phyloP scores from a whole-genome alignment of 1,140 invertebrate genomes.

The Monochamus saltuarius region DNA sequence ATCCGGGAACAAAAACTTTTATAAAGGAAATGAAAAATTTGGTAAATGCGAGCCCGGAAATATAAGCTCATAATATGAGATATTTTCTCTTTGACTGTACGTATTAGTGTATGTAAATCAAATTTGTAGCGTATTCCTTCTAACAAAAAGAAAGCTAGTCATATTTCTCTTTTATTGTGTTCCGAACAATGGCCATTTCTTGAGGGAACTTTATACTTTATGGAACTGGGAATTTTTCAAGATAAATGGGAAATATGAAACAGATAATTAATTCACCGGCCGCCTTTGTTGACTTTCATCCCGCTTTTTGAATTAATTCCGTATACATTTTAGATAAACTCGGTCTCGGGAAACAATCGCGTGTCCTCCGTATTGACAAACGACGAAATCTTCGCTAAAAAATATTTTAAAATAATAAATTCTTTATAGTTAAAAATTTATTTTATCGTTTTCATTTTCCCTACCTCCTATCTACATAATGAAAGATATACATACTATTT shows the following conservation, averaged over 20 bases:
- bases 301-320: no score
- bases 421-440: no score
- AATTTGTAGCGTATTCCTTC: constrained; percentile 18
- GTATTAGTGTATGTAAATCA: constrained; percentile 22
- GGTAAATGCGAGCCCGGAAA: background rate
- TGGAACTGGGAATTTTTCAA: constrained; percentile 11
- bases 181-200: constrained; percentile 19
- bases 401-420: no score
- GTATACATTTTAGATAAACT: no score
- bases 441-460: no score
- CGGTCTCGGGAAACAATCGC: no score
- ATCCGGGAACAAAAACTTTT: background rate
- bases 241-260: constrained; percentile 9
- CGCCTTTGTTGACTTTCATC: no score
- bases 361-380: no score
- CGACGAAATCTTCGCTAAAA: no score
- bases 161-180: constrained; percentile 19
- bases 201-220: constrained; percentile 9
- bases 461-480: no score
- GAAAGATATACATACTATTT: no score
- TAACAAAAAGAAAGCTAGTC: constrained; percentile 13
- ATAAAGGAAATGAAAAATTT: constrained; percentile 8
- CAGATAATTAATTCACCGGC: background rate
- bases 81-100: constrained; percentile 18
- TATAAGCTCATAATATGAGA: constrained; percentile 1